These are phyloP conservation scores for Agrenia bidenticulata DNA, from an alignment of 2,888 invertebrate species.

Conservation along the genomic window DNA sequence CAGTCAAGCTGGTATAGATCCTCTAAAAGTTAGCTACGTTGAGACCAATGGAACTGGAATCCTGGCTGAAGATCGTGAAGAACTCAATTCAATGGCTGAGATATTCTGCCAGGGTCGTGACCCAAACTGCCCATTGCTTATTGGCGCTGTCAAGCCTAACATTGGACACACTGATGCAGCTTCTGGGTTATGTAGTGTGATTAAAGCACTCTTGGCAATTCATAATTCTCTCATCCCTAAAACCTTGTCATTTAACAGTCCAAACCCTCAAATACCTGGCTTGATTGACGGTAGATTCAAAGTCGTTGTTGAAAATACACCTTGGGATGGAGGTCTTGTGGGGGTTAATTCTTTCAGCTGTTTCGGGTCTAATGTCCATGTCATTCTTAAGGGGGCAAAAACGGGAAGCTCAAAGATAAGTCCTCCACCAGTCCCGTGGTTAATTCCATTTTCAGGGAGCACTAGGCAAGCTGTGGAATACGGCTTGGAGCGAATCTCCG, in stretches of 20 bases:
- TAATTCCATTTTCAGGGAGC: no score
- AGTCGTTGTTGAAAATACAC: conserved; percentile 56
- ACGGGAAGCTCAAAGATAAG: conserved; percentile 53
- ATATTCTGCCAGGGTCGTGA: no score
- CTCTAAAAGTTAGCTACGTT: no score
- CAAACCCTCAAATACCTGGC: conserved; percentile 87
- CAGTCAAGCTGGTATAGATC: no score
- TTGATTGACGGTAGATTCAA: conserved; percentile 81
- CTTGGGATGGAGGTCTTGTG: conserved; percentile 68
- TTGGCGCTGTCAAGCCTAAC: conserved; percentile 74
- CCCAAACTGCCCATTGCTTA: no score
- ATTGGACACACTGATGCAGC: conserved; percentile 89
- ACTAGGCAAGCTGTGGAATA: no score
- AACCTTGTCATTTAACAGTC: conserved; percentile 82
- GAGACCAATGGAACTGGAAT: no score
- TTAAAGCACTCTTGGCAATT: conserved; percentile 86
- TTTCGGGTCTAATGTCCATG: conserved; percentile 83
- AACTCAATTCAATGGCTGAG: no score
- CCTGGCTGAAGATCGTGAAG: no score
- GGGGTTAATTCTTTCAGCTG: conserved; percentile 92
- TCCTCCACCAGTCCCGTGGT: no score
- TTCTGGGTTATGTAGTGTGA: conserved; percentile 77
- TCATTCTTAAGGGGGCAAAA: conserved; percentile 66
- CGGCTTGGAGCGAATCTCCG: no score
- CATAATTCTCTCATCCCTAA: conserved; percentile 82